phyloP scores from a whole-genome alignment of 37 sponge, comb jelly and placozoan genomes.

The Aplysina aerophoba region DNA sequence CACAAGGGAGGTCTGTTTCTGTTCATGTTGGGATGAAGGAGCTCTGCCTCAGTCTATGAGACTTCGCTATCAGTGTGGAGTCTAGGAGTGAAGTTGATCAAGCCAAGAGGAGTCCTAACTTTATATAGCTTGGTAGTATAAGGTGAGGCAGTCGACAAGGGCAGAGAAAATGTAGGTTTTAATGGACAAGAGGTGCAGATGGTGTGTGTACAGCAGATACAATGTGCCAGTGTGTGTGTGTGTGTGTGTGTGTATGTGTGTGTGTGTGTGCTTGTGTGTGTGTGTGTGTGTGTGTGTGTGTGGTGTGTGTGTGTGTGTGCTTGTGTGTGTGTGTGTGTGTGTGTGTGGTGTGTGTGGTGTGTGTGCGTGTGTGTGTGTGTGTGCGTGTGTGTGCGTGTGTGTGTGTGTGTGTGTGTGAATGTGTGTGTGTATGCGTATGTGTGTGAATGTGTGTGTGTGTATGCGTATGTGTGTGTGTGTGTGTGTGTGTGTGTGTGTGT shows the following conservation, averaged over 20 bases:
- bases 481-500: background rate
- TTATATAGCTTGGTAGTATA: too few relatives aligned
- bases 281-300: constrained; percentile 42
- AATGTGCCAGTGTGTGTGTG: constrained; percentile 19
- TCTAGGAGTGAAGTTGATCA: too few relatives aligned
- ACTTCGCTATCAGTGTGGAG: too few relatives aligned
- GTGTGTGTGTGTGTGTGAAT: background rate
- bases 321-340: background rate
- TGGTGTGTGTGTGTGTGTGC: background rate
- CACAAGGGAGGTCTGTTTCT: too few relatives aligned
- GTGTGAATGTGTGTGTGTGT: too few relatives aligned
- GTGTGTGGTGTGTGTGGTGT: background rate
- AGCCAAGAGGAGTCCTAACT: too few relatives aligned
- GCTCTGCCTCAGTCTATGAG: too few relatives aligned
- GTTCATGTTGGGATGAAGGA: too few relatives aligned
- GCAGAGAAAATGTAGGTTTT: too few relatives aligned
- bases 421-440: too few relatives aligned
- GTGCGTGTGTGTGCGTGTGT: constrained; percentile 26
- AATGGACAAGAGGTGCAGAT: too few relatives aligned
- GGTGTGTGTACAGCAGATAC: background rate
- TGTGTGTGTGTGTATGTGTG: constrained; percentile 9
- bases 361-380: constrained; percentile 35
- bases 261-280: background rate
- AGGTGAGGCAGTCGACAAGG: too few relatives aligned
- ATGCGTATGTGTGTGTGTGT: background rate